These are phyloP conservation scores for Spatulosminthurus flaviceps DNA, from an alignment of 2,888 invertebrate species.

Conservation along the genomic window DNA sequence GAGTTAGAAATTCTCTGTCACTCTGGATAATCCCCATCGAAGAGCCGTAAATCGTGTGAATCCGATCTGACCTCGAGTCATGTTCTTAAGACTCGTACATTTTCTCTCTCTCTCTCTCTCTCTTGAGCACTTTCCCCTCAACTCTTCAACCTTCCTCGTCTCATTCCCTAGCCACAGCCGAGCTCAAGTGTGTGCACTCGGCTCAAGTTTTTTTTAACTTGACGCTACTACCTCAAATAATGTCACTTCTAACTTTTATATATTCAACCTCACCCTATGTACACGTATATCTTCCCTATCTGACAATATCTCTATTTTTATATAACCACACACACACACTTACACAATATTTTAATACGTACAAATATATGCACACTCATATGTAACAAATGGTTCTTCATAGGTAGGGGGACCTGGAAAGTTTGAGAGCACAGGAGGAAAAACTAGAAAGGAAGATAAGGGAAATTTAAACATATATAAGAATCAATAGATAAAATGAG, in stretches of 20 bases:
- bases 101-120: no score
- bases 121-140: not conserved
- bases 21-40: constrained; percentile 44
- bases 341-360: no score
- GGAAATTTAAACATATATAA: not conserved
- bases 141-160: constrained; percentile 3
- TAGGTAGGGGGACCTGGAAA: not conserved
- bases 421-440: not conserved
- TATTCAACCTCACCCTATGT: no score
- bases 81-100: constrained; percentile 24
- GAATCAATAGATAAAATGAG: not conserved
- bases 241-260: no score
- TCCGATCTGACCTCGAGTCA: constrained; percentile 42
- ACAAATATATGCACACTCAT: no score
- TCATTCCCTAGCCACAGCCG: not conserved
- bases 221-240: no score
- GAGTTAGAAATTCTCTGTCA: constrained; percentile 23
- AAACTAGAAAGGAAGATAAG: not conserved
- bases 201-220: not conserved
- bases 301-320: no score
- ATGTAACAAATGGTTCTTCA: no score
- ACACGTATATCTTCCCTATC: no score
- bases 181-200: not conserved
- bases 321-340: no score
- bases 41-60: constrained; percentile 46